phyloP scores from a whole-genome alignment of 2,113 vertebrate species.

The Lophotis ruficrista region DNA sequence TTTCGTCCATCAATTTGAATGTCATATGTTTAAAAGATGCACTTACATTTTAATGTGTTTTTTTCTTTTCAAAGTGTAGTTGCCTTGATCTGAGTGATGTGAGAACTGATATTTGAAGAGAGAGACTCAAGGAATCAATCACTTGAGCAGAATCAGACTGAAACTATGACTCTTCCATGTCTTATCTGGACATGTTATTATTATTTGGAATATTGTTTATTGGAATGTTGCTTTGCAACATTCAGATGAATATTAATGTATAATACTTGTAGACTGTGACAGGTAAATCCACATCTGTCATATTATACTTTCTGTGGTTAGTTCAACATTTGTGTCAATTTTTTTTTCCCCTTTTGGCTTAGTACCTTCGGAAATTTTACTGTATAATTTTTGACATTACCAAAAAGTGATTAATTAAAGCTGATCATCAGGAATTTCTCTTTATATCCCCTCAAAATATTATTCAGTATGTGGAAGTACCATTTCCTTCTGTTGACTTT shows the following conservation, averaged over 20 bases:
- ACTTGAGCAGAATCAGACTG: not conserved
- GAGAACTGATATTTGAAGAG: not conserved
- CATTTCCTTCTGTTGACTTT: not conserved
- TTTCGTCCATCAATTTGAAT: not conserved
- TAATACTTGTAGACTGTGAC: not conserved
- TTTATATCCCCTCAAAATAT: not conserved
- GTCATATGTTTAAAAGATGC: not conserved
- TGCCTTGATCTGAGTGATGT: not conserved
- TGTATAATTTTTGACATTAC: not conserved
- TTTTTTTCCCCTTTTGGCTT: not conserved
- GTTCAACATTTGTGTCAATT: not conserved
- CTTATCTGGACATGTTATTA: not conserved
- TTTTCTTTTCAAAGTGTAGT: not conserved
- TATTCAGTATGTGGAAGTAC: not conserved
- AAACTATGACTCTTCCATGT: not conserved
- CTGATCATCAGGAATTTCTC: not conserved
- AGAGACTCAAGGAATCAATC: not conserved
- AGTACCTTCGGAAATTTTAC: not conserved
- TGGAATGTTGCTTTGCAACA: not conserved
- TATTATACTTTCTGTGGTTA: not conserved
- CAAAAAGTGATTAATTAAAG: not conserved
- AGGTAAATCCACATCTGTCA: not conserved
- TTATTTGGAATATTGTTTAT: too few species aligned
- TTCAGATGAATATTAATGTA: not conserved
- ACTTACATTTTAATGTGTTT: not conserved